These are phyloP conservation scores for Crepidodera aurea DNA, from an alignment of 2,888 invertebrate genomes.

Conservation along the genomic window DNA sequence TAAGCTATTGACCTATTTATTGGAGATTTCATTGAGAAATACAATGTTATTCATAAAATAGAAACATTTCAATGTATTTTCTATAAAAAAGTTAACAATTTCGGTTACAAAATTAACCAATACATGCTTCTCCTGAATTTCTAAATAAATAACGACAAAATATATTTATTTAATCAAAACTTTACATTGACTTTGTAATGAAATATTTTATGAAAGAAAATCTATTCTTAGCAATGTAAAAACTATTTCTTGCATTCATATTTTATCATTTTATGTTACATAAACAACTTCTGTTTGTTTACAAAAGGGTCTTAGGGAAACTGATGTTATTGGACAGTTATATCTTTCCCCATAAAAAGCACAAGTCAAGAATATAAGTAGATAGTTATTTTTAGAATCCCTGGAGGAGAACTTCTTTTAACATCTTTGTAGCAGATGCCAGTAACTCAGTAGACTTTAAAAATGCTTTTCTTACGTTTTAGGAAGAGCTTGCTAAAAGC, in stretches of 20 bases:
- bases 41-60: not conserved
- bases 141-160: too few species aligned
- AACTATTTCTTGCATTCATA: too few species aligned
- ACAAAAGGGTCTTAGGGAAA: not conserved
- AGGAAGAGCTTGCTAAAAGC: conserved; percentile 1
- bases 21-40: not conserved
- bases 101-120: too few species aligned
- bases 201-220: too few species aligned
- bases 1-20: not conserved
- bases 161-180: too few species aligned
- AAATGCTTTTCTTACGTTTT: not conserved
- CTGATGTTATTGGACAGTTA: not conserved
- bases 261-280: too few species aligned
- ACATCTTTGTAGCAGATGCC: conserved; percentile 9
- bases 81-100: too few species aligned
- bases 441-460: not conserved
- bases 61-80: not conserved
- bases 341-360: not conserved
- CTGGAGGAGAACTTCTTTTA: not conserved
- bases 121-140: too few species aligned
- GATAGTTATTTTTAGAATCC: conserved; percentile 7
- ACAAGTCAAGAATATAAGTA: not conserved
- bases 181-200: too few species aligned
- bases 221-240: too few species aligned
- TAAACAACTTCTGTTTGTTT: not conserved